Conservation (phyloP, 2,113 vertebrate genomes). For the Brachyhypopomus gauderio region DNA sequence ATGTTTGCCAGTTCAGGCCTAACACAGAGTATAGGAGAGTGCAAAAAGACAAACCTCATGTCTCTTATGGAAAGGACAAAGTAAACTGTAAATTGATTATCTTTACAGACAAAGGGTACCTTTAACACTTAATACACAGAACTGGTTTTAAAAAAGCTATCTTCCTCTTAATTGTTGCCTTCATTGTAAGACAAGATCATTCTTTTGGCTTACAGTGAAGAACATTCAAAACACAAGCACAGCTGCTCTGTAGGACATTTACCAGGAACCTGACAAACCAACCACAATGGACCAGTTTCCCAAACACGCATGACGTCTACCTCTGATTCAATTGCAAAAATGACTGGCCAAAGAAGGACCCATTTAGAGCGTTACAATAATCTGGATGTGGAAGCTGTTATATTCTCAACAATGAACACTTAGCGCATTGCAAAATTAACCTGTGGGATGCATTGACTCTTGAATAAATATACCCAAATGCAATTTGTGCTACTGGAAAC, state of each 20-base stretch:
- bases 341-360: too few relatives aligned
- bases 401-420: too few relatives aligned
- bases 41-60: not conserved
- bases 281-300: too few relatives aligned
- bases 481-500: too few relatives aligned
- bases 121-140: slow-evolving; percentile 8
- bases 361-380: too few relatives aligned
- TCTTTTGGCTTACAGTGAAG: not conserved
- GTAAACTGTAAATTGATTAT: not conserved
- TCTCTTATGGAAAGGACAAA: not conserved
- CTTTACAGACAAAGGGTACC: slow-evolving; percentile 18
- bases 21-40: not conserved
- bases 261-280: too few relatives aligned
- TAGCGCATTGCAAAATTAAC: too few relatives aligned
- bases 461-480: too few relatives aligned
- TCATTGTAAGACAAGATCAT: not conserved
- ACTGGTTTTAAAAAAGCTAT: not conserved
- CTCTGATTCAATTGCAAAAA: too few relatives aligned
- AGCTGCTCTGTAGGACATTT: not conserved
- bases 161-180: not conserved
- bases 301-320: too few relatives aligned
- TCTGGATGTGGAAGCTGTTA: too few relatives aligned
- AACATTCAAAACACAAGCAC: not conserved
- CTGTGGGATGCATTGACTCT: too few relatives aligned
- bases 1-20: not conserved